Evolutionary conservation across 2,113 vertebrate genomes (phyloP), one percentile per base, ranked within the genome.

Genomic region (Oreochromis niloticus): DNA sequence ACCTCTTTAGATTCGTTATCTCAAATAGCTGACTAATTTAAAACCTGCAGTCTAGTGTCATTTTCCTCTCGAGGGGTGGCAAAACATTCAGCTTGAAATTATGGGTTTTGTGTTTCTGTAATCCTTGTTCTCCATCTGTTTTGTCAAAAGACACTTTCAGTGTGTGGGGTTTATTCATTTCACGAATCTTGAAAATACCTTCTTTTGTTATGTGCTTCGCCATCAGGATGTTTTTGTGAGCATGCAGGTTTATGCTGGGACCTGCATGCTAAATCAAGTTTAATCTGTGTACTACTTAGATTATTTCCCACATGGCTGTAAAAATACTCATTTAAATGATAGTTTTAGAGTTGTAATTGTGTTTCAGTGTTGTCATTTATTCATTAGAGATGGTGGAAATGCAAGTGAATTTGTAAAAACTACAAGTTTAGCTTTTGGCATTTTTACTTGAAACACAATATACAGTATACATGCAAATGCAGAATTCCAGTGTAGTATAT

Each of bases 31-130:
- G 22, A 85, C 27, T 34, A 8, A 22, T 41, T 41, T 55, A 5
- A 71, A 83, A 81, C 50, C 48, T 11, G 27, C 22, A 54, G 32
- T 71, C 8, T 75, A 5, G 79, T 78, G 24, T 56, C 61, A 30
- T n/a, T 61, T 43, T 41, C 4, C 43, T 86, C 16, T 84, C 4
- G 22, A 14, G 17, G 11, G 6, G 6, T 36, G 39, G 19, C n/a
- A 6, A 57, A n/a, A 36, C 48, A 55, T 46, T 75, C 6, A 52
- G 19, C 39, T 19, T 39, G 43, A 54, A 73, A 56, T 30, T 10
- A 61, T 59, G 13, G 34, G 63, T 88, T 46, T 81, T 22, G 19
- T 30, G 48, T 88, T 85, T 75, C 81, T 36, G 11, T 85, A 32
- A 79, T 63, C 57, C 71, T 52, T 52, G 19, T 32, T 78, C 73